phyloP scores from a whole-genome alignment of 2,797 vertebrate genomes.

The Tragelaphus eurycerus region DNA sequence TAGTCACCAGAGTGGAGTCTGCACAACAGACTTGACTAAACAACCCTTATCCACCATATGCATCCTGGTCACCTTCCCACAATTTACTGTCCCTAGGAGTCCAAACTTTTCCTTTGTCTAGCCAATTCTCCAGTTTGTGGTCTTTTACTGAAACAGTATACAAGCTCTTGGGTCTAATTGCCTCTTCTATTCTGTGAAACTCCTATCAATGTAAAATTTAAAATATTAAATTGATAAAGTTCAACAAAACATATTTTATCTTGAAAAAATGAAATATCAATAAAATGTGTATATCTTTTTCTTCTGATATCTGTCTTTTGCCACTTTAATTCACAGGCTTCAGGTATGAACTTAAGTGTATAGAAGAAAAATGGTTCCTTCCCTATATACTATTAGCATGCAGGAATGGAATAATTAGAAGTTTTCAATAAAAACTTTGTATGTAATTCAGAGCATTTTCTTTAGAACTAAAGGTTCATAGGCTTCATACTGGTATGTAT shows the following conservation, averaged over 20 bases:
- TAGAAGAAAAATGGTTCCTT: not conserved
- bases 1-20: not conserved
- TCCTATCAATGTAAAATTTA: not conserved
- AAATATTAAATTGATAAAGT: not conserved
- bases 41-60: not conserved
- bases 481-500: not conserved
- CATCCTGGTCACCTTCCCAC: not conserved
- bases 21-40: not conserved
- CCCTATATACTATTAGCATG: not conserved
- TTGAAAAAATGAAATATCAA: not conserved
- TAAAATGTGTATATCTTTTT: not conserved
- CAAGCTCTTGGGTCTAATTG: not conserved
- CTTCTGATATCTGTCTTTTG: not conserved
- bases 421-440: not conserved
- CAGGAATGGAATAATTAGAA: not conserved
- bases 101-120: not conserved
- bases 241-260: not conserved
- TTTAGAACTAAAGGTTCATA: not conserved
- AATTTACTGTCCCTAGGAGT: not conserved
- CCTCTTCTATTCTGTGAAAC: not conserved
- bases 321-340: not conserved
- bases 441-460: not conserved
- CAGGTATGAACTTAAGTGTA: not conserved
- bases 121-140: not conserved
- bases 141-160: not conserved